A percentile compares a stretch with the other conserved stretches of the same genome.
phyloP scores from a whole-genome alignment of 1,140 invertebrate genomes.

The Aphaenogaster ashmeadi region DNA sequence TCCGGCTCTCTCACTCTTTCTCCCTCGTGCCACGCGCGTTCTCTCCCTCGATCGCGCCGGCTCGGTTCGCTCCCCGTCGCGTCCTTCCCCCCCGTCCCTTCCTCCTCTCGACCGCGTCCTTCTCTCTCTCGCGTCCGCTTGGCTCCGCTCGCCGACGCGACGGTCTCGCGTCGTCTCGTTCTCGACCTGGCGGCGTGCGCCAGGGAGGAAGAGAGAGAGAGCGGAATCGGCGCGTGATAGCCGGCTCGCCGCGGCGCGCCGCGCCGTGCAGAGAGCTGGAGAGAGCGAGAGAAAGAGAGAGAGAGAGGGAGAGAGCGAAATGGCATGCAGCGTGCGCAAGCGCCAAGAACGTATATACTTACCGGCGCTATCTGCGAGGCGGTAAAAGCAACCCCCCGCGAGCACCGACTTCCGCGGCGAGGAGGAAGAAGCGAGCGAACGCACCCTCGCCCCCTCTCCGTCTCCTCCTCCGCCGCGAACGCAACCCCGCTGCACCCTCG shows the following conservation, averaged over 20 bases:
- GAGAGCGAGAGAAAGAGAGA: neutral
- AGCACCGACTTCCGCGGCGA: constrained; percentile 73
- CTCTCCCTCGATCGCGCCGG: constrained; percentile 57
- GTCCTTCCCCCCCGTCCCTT: neutral
- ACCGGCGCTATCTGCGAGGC: constrained; percentile 76
- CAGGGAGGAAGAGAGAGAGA: constrained; percentile 39
- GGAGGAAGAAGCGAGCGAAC: constrained; percentile 69
- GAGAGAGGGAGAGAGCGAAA: constrained; percentile 47
- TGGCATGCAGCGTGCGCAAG: constrained; percentile 69
- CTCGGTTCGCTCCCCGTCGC: constrained; percentile 39
- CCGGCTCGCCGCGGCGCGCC: constrained; percentile 13
- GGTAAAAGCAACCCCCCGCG: constrained; percentile 79
- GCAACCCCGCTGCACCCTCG: constrained; percentile 51
- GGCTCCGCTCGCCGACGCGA: constrained; percentile 46
- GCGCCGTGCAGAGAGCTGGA: neutral
- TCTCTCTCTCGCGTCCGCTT: constrained; percentile 29
- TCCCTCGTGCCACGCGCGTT: constrained; percentile 65
- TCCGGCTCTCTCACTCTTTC: constrained; percentile 72
- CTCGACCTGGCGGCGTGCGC: constrained; percentile 27
- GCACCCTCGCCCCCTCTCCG: too few species aligned
- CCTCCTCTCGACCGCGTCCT: constrained; percentile 20
- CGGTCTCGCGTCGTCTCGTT: constrained; percentile 63
- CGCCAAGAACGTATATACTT: constrained; percentile 77
- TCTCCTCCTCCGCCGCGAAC: neutral
- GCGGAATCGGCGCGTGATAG: constrained; percentile 42